Percentiles rank a stretch among this genome's conserved stretches.
These are phyloP conservation scores for Andrena trimmerana DNA, from an alignment of 2,888 invertebrate genomes.

Conservation along the genomic window DNA sequence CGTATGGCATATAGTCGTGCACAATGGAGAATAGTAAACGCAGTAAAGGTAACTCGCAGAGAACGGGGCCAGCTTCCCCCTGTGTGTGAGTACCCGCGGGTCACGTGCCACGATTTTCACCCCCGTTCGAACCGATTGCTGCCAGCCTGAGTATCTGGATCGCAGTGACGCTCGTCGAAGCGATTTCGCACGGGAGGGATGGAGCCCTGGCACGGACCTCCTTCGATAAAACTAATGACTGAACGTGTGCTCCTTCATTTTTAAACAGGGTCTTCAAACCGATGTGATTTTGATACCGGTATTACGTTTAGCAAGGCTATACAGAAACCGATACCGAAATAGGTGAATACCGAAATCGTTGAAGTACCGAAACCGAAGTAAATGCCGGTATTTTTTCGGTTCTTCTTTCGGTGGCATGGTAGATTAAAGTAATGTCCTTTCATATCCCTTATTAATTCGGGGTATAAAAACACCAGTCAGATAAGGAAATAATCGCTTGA, in stretches of 20 bases:
- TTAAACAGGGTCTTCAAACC: background rate
- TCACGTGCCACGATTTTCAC: slow-evolving; percentile 76
- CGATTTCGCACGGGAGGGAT: slow-evolving; percentile 36
- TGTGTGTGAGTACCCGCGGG: slow-evolving; percentile 70
- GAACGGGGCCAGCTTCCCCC: slow-evolving; percentile 66
- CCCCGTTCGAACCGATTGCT: slow-evolving; percentile 57
- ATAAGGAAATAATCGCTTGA: too few relatives aligned
- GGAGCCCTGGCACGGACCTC: background rate
- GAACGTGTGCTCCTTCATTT: background rate
- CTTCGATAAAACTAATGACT: slow-evolving; percentile 28
- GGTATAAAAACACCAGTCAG: too few relatives aligned
- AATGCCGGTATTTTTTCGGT: too few relatives aligned
- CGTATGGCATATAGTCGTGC: slow-evolving; percentile 72
- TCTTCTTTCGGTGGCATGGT: too few relatives aligned
- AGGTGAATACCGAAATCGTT: too few relatives aligned
- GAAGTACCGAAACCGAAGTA: too few relatives aligned
- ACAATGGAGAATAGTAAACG: slow-evolving; percentile 78
- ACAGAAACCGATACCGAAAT: too few relatives aligned
- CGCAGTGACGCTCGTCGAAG: slow-evolving; percentile 19
- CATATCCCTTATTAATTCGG: too few relatives aligned
- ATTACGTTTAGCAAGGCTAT: too few relatives aligned
- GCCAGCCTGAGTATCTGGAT: slow-evolving; percentile 39
- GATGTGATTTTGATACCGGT: too few relatives aligned
- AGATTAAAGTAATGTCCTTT: too few relatives aligned
- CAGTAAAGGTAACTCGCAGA: slow-evolving; percentile 79